Conservation (phyloP, 2,888 invertebrate species). For the Stenotaenia linearis region DNA sequence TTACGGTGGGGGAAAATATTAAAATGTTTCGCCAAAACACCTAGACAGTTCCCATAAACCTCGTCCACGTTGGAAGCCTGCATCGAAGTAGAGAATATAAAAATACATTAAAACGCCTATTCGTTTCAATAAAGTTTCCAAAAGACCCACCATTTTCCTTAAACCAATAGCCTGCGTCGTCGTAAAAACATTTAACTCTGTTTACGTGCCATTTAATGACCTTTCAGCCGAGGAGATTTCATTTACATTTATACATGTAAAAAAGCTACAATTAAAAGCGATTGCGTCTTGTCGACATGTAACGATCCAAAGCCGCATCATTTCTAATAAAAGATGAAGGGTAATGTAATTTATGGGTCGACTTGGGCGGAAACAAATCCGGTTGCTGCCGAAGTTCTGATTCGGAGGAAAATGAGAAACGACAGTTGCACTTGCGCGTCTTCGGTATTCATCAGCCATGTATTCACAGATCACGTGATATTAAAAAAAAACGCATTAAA, state of each 20-base stretch:
- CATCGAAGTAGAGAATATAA: neutral
- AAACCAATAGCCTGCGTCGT: neutral
- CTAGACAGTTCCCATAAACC: neutral
- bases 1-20: neutral
- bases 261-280: neutral
- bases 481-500: too few species aligned
- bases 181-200: neutral
- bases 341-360: neutral
- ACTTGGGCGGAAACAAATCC: neutral
- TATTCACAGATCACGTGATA: neutral
- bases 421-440: neutral
- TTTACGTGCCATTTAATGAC: conserved; percentile 5
- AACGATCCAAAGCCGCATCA: neutral
- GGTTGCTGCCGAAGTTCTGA: neutral
- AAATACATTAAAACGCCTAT: neutral
- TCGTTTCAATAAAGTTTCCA: neutral
- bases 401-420: neutral
- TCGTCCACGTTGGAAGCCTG: neutral
- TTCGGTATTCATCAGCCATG: neutral
- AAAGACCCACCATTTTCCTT: neutral
- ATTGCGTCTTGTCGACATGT: neutral
- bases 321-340: neutral
- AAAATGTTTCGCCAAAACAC: neutral
- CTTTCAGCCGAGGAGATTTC: neutral
- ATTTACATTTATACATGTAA: neutral